Evolutionary conservation across 2,888 invertebrate genomes (phyloP).

Genomic region (Campoplex nolae): DNA sequence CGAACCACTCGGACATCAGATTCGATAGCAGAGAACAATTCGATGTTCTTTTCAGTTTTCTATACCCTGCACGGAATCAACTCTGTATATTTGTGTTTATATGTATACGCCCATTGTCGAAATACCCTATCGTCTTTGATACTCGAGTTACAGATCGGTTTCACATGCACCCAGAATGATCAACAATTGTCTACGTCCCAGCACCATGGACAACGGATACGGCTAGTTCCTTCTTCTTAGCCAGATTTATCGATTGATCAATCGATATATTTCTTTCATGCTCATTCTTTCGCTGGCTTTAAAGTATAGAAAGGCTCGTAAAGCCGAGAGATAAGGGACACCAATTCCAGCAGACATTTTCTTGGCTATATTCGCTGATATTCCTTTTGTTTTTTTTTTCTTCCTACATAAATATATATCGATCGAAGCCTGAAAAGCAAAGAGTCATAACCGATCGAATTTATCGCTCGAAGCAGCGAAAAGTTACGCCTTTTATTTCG

Average conservation of each 20-base stretch:
- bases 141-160: neutral
- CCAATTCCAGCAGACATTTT: constrained; percentile 47
- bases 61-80: neutral
- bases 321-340: constrained; percentile 59
- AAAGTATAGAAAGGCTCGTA: constrained; percentile 41
- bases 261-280: constrained; percentile 43
- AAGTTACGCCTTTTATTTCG: neutral
- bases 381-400: neutral
- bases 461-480: neutral
- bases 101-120: constrained; percentile 7
- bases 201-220: constrained; percentile 13
- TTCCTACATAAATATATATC: neutral
- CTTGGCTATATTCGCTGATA: constrained; percentile 36
- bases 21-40: constrained; percentile 54
- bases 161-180: constrained; percentile 22
- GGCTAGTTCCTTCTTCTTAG: neutral
- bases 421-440: neutral
- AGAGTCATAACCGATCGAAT: neutral
- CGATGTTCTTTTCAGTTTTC: constrained; percentile 46
- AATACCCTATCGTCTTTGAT: neutral
- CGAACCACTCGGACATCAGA: constrained; percentile 3
- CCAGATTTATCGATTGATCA: constrained; percentile 42
- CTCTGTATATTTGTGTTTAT: neutral
- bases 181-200: constrained; percentile 61
- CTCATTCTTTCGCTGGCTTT: constrained; percentile 13